Evolutionary conservation across 2,888 invertebrate genomes (phyloP), one percentile per base, ranked within the genome.

Genomic region (Ophion obscuratus): DNA sequence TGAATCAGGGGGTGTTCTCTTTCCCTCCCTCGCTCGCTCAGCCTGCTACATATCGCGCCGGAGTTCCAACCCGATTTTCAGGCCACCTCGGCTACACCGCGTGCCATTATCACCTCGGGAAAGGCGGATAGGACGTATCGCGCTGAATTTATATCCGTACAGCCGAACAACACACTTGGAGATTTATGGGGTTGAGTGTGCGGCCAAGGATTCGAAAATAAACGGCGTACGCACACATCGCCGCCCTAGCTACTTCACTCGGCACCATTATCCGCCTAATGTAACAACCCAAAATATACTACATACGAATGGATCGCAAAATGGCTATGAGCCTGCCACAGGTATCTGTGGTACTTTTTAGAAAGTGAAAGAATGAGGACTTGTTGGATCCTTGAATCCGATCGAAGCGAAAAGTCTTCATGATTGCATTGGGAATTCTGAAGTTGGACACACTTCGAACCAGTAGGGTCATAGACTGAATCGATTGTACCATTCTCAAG

Each of bases 181-280:
- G 47, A 86, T 83, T 86, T 74, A 83, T 78, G 77, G 36, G 77
- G 57, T 83, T 68, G 80, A 81, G 76, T 77, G 47, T 68, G 77
- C 57, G 83, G 83, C 80, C 83, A 81, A 83, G 74, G 57, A 36
- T 81, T 67, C 67, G 44, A 17, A 44, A 59, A 71, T 68, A 77
- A 74, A 73, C 80, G 64, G 57, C 44, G 64, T 2, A 61, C 70
- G 68, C 61, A 64, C 71, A 14, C 20, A 27, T 68, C 64, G 73
- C 47, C 74, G 9, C n/a, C 47, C 31, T 73, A 53, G 44, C 44
- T 59, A 27, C n/a, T 27, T 24, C 27, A 59, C 20, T 64, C 44
- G 59, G 31, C 40, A 61, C 59, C 71, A 64, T 83, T 80, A 70
- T 80, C 75, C 68, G 62, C 11, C 59, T 82, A 66, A 73, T 76